A percentile compares a stretch with the other conserved stretches of the same genome.
These are phyloP conservation scores for Sacculina carcini DNA, from an alignment of 2,888 invertebrate genomes.

Conservation along the genomic window DNA sequence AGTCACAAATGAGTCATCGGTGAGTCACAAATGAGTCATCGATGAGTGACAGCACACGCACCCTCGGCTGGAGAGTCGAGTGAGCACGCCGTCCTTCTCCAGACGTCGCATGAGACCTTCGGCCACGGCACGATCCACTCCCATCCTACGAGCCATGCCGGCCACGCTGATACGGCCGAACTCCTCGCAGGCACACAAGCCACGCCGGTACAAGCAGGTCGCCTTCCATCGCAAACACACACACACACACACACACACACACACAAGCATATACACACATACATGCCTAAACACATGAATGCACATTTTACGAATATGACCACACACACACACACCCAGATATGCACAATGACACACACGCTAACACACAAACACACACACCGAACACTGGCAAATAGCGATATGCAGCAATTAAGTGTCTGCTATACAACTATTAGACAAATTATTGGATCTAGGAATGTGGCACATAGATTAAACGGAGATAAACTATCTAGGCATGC, in stretches of 20 bases:
- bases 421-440: no score
- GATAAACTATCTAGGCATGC: no score
- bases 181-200: constrained; percentile 1
- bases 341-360: background rate
- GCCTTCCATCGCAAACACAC: no score
- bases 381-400: background rate
- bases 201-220: constrained; percentile 9
- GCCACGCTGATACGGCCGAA: background rate
- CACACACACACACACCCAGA: background rate
- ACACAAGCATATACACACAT: no score
- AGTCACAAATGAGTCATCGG: constrained; percentile 93
- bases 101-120: background rate
- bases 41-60: constrained; percentile 23
- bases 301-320: background rate
- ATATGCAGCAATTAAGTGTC: no score
- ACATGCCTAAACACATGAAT: background rate
- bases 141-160: constrained; percentile 3
- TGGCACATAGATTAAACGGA: no score
- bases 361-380: background rate
- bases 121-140: constrained; percentile 7
- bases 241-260: no score
- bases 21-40: constrained; percentile 83
- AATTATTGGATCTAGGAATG: no score
- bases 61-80: constrained; percentile 21
- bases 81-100: constrained; percentile 3